Evolutionary conservation across 2,797 vertebrate genomes (phyloP), one percentile per base, ranked within the genome.

Genomic region (Garrulus glandarius): DNA sequence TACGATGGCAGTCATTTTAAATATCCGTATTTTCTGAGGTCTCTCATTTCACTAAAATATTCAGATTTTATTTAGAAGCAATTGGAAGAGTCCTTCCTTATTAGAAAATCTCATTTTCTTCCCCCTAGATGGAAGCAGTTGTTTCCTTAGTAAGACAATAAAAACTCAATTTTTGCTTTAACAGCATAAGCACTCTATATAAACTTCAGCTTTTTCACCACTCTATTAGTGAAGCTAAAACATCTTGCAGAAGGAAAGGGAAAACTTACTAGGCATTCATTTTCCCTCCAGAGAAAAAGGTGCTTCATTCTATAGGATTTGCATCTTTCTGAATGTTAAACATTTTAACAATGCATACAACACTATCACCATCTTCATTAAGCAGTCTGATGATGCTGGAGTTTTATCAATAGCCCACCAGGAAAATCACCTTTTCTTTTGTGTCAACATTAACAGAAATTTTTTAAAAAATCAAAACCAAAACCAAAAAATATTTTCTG

Each of bases 31-130:
- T 85, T 94, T 87, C 47, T 56, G n/a, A 78, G 53, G 59, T 52
- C 36, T 91, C n/a, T 61, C 59, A 49, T 89, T 91, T 91, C 72
- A 79, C 39, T 83, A 78, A 81, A 24, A 71, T 53, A 69, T 68
- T 91, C 64, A 61, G 37, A 59, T 88, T 91, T 91, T 44, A 46
- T 75, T 79, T 78, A 67, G 44, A 88, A 86, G 6, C 21, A 59
- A 82, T 76, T 76, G 56, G 50, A 90, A 89, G 29, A 43, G 26
- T 52, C 26, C 29, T 91, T 80, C 16, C 10, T 30, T 64, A 67
- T 84, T 70, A 79, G 55, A 67, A 88, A 92, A 90, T 50, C 46
- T 87, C 55, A 70, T 96, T 95, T 96, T 91, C 67, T 92, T 96
- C 15, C 18, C 21, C 17, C 44, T 37, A 63, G 70, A 76, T 67